Conservation (phyloP, 2,113 vertebrate genomes). For the Recurvirostra avosetta region DNA sequence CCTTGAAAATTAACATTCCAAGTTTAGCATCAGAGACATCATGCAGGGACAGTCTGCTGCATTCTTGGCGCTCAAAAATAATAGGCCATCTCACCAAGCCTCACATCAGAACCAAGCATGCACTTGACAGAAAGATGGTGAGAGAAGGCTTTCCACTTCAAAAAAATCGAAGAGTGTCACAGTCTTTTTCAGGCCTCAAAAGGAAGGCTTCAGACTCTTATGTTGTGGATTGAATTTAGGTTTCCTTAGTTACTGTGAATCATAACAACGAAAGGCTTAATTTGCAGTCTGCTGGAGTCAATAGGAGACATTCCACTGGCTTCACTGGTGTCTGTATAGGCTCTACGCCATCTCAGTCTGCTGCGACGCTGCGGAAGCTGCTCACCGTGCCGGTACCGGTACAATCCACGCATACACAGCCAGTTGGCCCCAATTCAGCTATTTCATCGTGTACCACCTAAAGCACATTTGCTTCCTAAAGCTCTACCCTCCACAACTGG, state of each 20-base stretch:
- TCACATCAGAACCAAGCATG: not conserved
- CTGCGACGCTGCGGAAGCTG: not conserved
- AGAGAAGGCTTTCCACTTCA: not conserved
- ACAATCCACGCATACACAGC: not conserved
- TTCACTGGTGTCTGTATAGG: not conserved
- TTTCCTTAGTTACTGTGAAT: constrained; percentile 62
- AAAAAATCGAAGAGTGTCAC: not conserved
- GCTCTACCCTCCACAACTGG: not conserved
- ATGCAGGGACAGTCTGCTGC: not conserved
- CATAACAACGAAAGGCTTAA: constrained; percentile 27
- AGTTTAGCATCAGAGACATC: not conserved
- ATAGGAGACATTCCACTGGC: constrained; percentile 17
- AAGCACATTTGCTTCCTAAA: not conserved
- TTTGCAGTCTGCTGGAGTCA: constrained; percentile 48
- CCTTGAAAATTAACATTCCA: not conserved
- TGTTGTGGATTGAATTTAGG: constrained; percentile 29
- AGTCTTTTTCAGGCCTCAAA: not conserved
- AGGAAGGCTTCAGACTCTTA: not conserved
- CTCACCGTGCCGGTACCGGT: not conserved
- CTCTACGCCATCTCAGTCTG: not conserved
- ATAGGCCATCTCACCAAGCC: not conserved
- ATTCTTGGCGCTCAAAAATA: not conserved
- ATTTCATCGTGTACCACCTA: not conserved
- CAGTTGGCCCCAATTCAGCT: not conserved
- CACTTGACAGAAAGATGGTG: not conserved